A percentile compares a stretch with the other conserved stretches of the same genome.
These are phyloP conservation scores for Ardeotis arabs DNA, from an alignment of 2,113 vertebrate genomes.

Conservation along the genomic window DNA sequence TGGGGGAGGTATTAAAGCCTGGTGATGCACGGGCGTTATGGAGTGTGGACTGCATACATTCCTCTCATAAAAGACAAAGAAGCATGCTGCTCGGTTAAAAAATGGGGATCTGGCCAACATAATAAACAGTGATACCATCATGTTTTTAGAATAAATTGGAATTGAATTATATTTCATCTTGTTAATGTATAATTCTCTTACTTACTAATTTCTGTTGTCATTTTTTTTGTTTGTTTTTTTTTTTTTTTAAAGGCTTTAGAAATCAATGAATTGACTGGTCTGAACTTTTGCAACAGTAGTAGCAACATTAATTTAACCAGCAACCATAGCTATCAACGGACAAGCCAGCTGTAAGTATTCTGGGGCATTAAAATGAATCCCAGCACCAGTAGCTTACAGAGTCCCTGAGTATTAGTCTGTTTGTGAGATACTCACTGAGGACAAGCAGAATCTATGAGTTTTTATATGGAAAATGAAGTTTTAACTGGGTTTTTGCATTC, in stretches of 20 bases:
- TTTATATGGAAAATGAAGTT: background rate
- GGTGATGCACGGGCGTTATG: rapidly evolving
- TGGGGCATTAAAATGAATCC: background rate
- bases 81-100: background rate
- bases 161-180: background rate
- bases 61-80: background rate
- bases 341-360: conserved; percentile 42
- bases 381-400: background rate
- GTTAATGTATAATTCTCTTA: background rate
- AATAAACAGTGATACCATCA: background rate
- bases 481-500: background rate
- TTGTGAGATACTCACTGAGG: background rate
- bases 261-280: conserved; percentile 82
- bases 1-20: background rate
- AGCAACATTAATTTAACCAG: background rate
- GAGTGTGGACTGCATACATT: background rate
- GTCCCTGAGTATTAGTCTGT: background rate
- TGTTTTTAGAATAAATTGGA: background rate
- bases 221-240: background rate
- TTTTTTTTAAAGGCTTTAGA: conserved; percentile 79
- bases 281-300: conserved; percentile 70
- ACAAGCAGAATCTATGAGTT: background rate
- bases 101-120: background rate
- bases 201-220: background rate
- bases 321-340: rapidly evolving